Conservation (phyloP, 2,113 vertebrate genomes). For the Platanista minor region DNA sequence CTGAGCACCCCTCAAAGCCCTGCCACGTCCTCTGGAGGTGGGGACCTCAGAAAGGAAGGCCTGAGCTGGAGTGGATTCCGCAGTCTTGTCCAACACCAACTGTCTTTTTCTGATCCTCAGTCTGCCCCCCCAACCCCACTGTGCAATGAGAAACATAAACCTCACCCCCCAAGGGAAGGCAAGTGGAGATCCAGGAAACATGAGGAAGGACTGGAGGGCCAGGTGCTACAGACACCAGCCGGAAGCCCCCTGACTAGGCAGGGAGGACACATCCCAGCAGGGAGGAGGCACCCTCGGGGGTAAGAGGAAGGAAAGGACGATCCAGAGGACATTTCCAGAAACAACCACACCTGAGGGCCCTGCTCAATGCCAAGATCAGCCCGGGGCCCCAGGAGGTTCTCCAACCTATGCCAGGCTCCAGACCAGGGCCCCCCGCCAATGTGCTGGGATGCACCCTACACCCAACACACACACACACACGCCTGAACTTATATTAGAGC, state of each 20-base stretch:
- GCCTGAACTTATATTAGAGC: background rate
- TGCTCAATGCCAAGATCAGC: background rate
- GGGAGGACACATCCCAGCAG: background rate
- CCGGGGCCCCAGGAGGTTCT: background rate
- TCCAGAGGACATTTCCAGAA: background rate
- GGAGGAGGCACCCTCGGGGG: background rate
- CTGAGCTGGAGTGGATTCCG: background rate
- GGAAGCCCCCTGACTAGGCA: background rate
- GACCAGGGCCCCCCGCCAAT: background rate
- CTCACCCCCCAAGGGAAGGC: rapidly evolving
- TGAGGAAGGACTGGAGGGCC: background rate
- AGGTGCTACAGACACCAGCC: background rate
- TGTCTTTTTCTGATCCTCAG: background rate
- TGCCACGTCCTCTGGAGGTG: rapidly evolving
- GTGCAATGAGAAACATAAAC: rapidly evolving
- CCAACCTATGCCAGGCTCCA: background rate
- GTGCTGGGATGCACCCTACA: background rate
- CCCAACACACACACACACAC: background rate
- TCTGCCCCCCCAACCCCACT: background rate
- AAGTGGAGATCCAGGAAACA: background rate
- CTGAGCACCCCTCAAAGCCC: background rate
- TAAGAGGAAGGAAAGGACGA: background rate
- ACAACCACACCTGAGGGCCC: background rate
- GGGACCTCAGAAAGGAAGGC: background rate
- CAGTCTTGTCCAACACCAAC: background rate